Percentiles rank a stretch among this genome's conserved stretches.
Evolutionary conservation across 1,140 invertebrate genomes (phyloP).

Genomic region (Apis cerana): DNA sequence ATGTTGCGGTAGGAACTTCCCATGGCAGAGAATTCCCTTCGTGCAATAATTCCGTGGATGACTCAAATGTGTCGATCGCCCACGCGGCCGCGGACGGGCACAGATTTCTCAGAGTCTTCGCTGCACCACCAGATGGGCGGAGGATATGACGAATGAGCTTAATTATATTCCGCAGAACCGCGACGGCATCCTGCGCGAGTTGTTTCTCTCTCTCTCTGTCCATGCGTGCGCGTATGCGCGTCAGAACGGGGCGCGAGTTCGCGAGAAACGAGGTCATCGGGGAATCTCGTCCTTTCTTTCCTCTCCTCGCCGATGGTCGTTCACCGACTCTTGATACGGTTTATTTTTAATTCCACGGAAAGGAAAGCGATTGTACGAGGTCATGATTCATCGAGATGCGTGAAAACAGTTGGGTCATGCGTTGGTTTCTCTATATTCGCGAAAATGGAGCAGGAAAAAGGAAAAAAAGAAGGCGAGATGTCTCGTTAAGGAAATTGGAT

Average conservation of each 20-base stretch:
- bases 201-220: background rate
- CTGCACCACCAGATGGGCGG: constrained; percentile 3
- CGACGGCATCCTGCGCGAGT: constrained; percentile 45
- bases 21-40: background rate
- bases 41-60: constrained; percentile 30
- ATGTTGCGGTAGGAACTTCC: constrained; percentile 16
- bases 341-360: background rate
- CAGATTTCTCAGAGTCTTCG: constrained; percentile 34
- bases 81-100: constrained; percentile 26
- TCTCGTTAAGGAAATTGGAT: background rate
- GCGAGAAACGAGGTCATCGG: constrained; percentile 12
- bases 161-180: constrained; percentile 56
- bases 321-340: background rate
- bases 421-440: background rate
- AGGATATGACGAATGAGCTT: constrained; percentile 57
- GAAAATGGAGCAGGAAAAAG: background rate
- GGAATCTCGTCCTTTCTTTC: background rate
- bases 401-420: background rate
- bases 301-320: background rate
- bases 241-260: background rate
- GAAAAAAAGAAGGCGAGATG: background rate
- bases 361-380: background rate
- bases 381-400: background rate
- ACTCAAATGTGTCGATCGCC: constrained; percentile 51
- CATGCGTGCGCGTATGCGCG: no score